Evolutionary conservation across 1,140 invertebrate species (phyloP).

Genomic region (Apis florea): DNA sequence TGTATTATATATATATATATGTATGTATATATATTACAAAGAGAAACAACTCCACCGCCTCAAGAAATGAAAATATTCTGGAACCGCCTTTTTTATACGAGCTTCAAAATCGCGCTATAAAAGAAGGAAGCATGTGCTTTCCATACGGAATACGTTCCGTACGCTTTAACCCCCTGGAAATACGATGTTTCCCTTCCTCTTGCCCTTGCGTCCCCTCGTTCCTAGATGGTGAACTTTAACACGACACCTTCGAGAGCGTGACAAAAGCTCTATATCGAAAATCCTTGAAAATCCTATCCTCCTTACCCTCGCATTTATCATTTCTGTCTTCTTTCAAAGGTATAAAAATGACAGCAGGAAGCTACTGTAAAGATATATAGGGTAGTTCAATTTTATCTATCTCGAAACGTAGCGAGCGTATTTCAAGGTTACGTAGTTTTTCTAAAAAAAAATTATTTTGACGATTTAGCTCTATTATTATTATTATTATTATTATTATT

Average conservation of each 20-base stretch:
- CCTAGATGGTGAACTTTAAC: slow-evolving; percentile 16
- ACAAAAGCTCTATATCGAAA: slow-evolving; percentile 32
- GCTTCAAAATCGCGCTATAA: slow-evolving; percentile 42
- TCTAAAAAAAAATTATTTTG: neutral
- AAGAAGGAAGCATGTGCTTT: slow-evolving; percentile 32
- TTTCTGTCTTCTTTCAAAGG: slow-evolving; percentile 21
- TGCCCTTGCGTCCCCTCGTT: neutral
- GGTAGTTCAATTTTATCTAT: too few relatives aligned
- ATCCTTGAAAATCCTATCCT: slow-evolving; percentile 3
- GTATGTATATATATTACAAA: neutral
- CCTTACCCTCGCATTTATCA: neutral
- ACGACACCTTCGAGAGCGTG: slow-evolving; percentile 17
- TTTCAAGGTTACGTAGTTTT: neutral
- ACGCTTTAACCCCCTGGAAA: slow-evolving; percentile 11
- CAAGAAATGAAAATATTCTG: slow-evolving; percentile 38
- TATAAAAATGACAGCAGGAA: slow-evolving; percentile 15
- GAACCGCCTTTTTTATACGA: slow-evolving; percentile 13
- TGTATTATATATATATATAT: neutral
- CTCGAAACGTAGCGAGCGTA: too few relatives aligned
- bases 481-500: neutral
- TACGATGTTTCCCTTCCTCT: neutral
- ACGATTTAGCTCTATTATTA: neutral
- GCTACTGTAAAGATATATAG: neutral
- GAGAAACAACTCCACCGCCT: slow-evolving; percentile 18
- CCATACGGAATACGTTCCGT: slow-evolving; percentile 35